phyloP scores from a whole-genome alignment of 2,113 vertebrate genomes.

The Myotis davidii region DNA sequence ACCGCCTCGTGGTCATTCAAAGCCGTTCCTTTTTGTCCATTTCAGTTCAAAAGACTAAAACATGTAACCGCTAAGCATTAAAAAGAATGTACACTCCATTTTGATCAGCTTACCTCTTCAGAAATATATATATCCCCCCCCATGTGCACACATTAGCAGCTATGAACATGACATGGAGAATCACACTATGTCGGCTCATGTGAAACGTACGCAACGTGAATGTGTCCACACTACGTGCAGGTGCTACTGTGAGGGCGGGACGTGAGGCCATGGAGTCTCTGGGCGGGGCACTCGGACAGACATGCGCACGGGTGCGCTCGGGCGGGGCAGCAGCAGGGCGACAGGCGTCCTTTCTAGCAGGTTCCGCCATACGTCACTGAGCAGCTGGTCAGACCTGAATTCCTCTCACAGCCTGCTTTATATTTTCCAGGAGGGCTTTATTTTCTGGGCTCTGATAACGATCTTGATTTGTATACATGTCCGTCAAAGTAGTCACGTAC shows the following conservation, averaged over 20 bases:
- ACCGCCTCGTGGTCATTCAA: slow-evolving; percentile 86
- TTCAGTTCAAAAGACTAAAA: slow-evolving; percentile 93
- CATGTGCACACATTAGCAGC: slow-evolving; percentile 98
- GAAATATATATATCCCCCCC: slow-evolving; percentile 97
- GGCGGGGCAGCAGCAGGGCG: slow-evolving; percentile 91
- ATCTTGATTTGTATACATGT: slow-evolving; percentile 99
- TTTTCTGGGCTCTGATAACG: slow-evolving; percentile 99
- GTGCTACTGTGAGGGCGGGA: slow-evolving; percentile 95
- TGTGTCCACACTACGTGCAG: slow-evolving; percentile 95
- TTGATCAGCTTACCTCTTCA: slow-evolving; percentile 95
- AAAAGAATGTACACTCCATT: slow-evolving; percentile 93
- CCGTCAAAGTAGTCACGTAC: slow-evolving; percentile 99
- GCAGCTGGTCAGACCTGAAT: slow-evolving; percentile 96
- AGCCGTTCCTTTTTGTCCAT: slow-evolving; percentile 87
- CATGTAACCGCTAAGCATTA: slow-evolving; percentile 93
- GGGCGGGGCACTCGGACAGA: slow-evolving; percentile 94
- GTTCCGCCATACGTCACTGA: slow-evolving; percentile 86
- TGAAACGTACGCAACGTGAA: slow-evolving; percentile 99
- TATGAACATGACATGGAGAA: slow-evolving; percentile 95
- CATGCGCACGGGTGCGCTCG: slow-evolving; percentile 95
- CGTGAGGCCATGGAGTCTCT: slow-evolving; percentile 92
- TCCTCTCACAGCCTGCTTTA: slow-evolving; percentile 99
- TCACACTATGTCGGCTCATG: slow-evolving; percentile 98
- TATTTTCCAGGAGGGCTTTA: slow-evolving; percentile 99
- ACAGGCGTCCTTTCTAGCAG: slow-evolving; percentile 89